A percentile compares a stretch with the other conserved stretches of the same genome.
These are phyloP conservation scores for Lagocephalus sceleratus DNA, from an alignment of 2,797 vertebrate genomes.

Conservation along the genomic window DNA sequence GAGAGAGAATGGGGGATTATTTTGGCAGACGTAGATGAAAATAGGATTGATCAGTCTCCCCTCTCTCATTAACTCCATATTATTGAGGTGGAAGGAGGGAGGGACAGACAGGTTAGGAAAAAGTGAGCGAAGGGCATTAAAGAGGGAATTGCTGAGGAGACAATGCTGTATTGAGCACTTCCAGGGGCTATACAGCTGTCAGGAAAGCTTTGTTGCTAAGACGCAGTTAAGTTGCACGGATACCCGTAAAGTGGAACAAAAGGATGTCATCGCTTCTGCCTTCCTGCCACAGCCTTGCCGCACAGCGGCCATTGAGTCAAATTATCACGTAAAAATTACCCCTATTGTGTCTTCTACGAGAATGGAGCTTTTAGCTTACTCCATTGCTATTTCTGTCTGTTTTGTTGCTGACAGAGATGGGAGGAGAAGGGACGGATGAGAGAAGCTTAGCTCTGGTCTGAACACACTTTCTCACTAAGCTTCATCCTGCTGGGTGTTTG, in stretches of 20 bases:
- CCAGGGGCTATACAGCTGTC: constrained; percentile 4
- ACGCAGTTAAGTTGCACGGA: constrained; percentile 9
- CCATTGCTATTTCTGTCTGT: constrained; percentile 47
- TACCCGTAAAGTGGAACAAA: constrained; percentile 5
- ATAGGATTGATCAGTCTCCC: constrained; percentile 58
- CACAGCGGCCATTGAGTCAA: constrained; percentile 33
- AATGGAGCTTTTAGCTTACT: constrained; percentile 45
- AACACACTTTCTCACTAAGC: constrained; percentile 43
- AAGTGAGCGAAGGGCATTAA: not conserved
- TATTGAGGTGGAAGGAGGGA: constrained; percentile 24
- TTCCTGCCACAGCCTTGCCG: constrained; percentile 5
- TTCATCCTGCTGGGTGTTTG: constrained; percentile 33
- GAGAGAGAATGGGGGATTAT: constrained; percentile 34
- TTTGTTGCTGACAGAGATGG: constrained; percentile 38
- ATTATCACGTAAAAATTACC: constrained; percentile 44
- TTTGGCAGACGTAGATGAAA: constrained; percentile 40
- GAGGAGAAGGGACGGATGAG: constrained; percentile 45
- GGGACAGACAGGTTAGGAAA: too few relatives aligned
- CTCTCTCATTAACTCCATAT: constrained; percentile 51
- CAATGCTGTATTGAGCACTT: constrained; percentile 8
- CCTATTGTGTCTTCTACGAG: constrained; percentile 51
- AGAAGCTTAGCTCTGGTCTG: constrained; percentile 41
- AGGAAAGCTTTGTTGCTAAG: constrained; percentile 6
- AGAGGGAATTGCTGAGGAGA: constrained; percentile 1
- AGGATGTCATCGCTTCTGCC: constrained; percentile 6